Conservation (phyloP, 2,888 invertebrate species). For the Acleris literana region DNA sequence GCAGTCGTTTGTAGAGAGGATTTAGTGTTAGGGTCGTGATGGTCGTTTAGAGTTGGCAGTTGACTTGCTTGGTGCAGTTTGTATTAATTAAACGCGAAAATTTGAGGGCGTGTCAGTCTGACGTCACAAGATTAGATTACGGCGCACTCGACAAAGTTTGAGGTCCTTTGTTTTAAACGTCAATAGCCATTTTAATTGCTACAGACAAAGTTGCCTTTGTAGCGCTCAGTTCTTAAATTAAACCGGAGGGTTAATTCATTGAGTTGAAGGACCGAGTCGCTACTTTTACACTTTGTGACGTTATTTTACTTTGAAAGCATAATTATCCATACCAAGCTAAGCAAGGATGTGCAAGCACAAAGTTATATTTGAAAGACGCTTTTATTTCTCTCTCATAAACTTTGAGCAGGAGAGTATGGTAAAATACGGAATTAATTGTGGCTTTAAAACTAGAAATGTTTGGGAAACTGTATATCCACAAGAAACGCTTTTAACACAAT, state of each 20-base stretch:
- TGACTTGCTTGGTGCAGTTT: constrained; percentile 55
- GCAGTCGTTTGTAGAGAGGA: constrained; percentile 68
- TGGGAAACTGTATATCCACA: too few species aligned
- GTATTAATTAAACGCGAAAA: constrained; percentile 72
- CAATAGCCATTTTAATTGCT: constrained; percentile 37
- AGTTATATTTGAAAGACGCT: too few species aligned
- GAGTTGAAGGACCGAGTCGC: constrained; percentile 17
- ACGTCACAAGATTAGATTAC: constrained; percentile 56
- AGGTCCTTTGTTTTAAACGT: constrained; percentile 46
- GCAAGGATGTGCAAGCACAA: too few species aligned
- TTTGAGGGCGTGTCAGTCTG: constrained; percentile 54
- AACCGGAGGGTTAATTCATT: constrained; percentile 27
- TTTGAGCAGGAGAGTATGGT: too few species aligned
- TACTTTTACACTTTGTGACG: constrained; percentile 19
- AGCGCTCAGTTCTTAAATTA: constrained; percentile 32
- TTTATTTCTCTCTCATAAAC: too few species aligned
- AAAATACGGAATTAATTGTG: too few species aligned
- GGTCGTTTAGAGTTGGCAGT: constrained; percentile 48
- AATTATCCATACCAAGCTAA: not conserved
- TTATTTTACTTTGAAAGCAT: constrained; percentile 5
- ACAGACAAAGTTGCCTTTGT: constrained; percentile 37
- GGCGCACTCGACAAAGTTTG: constrained; percentile 62
- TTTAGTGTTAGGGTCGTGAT: constrained; percentile 56
- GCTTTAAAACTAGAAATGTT: too few species aligned
- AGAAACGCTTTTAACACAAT: too few species aligned